Evolutionary conservation across 2,888 invertebrate genomes (phyloP).

Genomic region (Amiota mariae): DNA sequence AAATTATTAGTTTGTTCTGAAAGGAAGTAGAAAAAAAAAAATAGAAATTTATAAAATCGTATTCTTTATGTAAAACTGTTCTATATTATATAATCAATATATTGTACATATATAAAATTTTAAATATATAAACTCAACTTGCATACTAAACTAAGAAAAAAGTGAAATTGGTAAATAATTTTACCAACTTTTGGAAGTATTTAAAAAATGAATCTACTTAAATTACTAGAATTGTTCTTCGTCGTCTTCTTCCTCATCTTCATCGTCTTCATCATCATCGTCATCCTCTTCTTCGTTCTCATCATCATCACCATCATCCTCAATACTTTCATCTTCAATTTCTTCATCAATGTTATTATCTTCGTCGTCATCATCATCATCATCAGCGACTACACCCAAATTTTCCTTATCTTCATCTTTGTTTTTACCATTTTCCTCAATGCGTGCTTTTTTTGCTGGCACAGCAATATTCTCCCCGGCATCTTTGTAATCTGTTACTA

Average conservation of each 20-base stretch:
- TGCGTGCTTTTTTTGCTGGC: slow-evolving; percentile 75
- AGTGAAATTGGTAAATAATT: too few relatives aligned
- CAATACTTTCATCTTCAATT: not conserved
- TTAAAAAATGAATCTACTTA: too few relatives aligned
- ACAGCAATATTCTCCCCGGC: slow-evolving; percentile 74
- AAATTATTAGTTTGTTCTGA: too few relatives aligned
- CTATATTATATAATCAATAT: too few relatives aligned
- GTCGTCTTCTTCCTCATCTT: slow-evolving; percentile 50
- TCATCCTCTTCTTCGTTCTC: slow-evolving; percentile 42
- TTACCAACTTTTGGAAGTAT: too few relatives aligned
- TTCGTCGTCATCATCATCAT: slow-evolving; percentile 72
- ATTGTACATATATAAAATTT: too few relatives aligned
- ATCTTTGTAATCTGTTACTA: slow-evolving; percentile 36
- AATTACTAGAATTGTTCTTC: slow-evolving; percentile 28
- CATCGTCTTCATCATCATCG: slow-evolving; percentile 46
- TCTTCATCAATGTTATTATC: not conserved
- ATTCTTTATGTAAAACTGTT: too few relatives aligned
- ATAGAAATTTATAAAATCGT: too few relatives aligned
- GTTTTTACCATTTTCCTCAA: slow-evolving; percentile 47
- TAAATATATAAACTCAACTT: too few relatives aligned
- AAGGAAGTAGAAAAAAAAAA: too few relatives aligned
- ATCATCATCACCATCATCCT: slow-evolving; percentile 38
- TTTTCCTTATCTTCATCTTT: not conserved
- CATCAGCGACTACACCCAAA: slow-evolving; percentile 75
- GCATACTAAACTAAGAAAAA: too few relatives aligned